These are phyloP conservation scores for Torymus tubicola DNA, from an alignment of 2,888 invertebrate genomes.

Conservation along the genomic window DNA sequence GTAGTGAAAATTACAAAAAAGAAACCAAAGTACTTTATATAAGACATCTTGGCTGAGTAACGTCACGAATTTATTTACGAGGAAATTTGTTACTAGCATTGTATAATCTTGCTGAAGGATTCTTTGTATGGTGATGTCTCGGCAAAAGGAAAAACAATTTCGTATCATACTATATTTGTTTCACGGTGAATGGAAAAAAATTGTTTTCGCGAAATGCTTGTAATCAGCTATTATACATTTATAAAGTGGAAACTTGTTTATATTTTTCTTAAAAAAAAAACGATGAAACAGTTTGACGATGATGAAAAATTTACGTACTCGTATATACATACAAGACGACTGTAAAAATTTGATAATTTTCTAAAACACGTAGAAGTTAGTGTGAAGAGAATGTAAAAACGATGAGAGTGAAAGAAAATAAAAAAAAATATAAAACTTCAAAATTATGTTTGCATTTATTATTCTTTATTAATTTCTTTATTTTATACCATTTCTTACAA, in stretches of 20 bases:
- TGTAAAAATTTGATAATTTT: conserved; percentile 60
- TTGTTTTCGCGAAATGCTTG: conserved; percentile 54
- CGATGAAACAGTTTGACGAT: conserved; percentile 52
- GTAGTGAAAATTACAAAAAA: conserved; percentile 26
- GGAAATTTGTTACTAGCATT: conserved; percentile 41
- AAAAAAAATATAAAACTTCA: conserved; percentile 51
- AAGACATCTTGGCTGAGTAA: conserved; percentile 45
- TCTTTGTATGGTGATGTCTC: conserved; percentile 15
- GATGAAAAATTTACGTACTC: conserved; percentile 57
- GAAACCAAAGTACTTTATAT: conserved; percentile 50
- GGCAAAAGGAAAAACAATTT: conserved; percentile 38
- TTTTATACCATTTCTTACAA: not conserved
- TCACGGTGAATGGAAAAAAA: conserved; percentile 43
- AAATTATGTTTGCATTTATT: conserved; percentile 33
- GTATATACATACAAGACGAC: conserved; percentile 57
- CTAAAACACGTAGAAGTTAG: conserved; percentile 59
- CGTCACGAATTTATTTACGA: conserved; percentile 45
- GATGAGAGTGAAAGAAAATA: conserved; percentile 56
- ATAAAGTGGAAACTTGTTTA: conserved; percentile 58
- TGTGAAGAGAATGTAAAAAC: conserved; percentile 59
- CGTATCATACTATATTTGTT: conserved; percentile 46
- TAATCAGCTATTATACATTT: conserved; percentile 57
- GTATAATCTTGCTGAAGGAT: conserved; percentile 26
- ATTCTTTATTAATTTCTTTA: not conserved
- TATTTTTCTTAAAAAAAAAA: conserved; percentile 59